Percentiles rank a stretch among this genome's conserved stretches.
Evolutionary conservation across 2,888 invertebrate species (phyloP).

Genomic region (Brachycybe producta): DNA sequence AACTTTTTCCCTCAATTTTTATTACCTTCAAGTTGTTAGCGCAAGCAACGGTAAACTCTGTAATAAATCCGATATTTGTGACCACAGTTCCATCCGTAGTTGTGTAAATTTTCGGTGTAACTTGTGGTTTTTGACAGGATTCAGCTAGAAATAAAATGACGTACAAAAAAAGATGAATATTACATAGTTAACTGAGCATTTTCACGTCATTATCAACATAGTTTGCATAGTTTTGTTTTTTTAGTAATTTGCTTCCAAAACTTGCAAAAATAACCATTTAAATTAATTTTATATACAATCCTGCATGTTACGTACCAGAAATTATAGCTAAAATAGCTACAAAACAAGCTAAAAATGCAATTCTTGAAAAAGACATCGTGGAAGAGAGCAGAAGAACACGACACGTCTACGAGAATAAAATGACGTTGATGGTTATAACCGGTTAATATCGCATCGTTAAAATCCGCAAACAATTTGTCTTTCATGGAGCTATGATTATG

Average conservation of each 20-base stretch:
- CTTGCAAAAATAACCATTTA: background rate
- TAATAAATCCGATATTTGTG: slow-evolving; percentile 76
- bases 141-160: slow-evolving; percentile 16
- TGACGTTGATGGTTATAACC: too few species aligned
- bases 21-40: slow-evolving; percentile 37
- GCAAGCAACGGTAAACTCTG: slow-evolving; percentile 77
- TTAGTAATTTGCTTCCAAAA: background rate
- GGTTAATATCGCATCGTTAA: too few species aligned
- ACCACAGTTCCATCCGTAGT: slow-evolving; percentile 86
- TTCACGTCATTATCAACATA: too few species aligned
- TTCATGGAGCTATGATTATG: too few species aligned
- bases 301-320: background rate
- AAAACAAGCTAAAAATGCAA: background rate
- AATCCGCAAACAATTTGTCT: too few species aligned
- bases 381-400: too few species aligned
- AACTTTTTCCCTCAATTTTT: background rate
- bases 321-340: background rate
- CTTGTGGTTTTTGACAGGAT: slow-evolving; percentile 35
- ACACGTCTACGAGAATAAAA: too few species aligned
- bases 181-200: too few species aligned
- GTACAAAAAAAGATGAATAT: too few species aligned
- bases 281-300: background rate
- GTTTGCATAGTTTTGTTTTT: too few species aligned
- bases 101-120: slow-evolving; percentile 64
- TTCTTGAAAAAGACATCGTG: too few species aligned